Percentiles rank a stretch among this genome's conserved stretches.
Evolutionary conservation across 2,797 vertebrate genomes (phyloP).

Genomic region (Sebastes taczanowskii): DNA sequence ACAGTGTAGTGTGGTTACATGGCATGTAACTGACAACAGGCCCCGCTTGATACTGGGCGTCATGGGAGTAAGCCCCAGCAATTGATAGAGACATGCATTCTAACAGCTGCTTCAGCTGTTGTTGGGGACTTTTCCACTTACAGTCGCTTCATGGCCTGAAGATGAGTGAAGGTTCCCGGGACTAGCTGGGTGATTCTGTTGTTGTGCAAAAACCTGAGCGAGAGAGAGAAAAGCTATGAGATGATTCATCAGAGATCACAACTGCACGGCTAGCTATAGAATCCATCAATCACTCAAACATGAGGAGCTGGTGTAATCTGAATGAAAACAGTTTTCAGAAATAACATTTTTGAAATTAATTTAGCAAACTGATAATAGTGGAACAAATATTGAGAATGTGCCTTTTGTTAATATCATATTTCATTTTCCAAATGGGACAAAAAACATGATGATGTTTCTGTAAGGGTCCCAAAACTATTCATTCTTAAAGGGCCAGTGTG

Average conservation of each 20-base stretch:
- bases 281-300: background rate
- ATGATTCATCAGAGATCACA: background rate
- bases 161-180: conserved; percentile 92
- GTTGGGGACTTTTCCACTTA: conserved; percentile 82
- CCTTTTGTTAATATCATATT: conserved; percentile 24
- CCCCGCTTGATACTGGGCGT: conserved; percentile 7
- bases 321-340: background rate
- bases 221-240: conserved; percentile 1
- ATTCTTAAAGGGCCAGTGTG: background rate
- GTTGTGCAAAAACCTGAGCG: conserved; percentile 95
- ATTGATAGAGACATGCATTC: conserved; percentile 19
- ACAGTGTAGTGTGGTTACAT: conserved; percentile 3
- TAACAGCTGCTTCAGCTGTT: conserved; percentile 3
- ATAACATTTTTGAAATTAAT: background rate
- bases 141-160: conserved; percentile 97
- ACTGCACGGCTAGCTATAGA: background rate
- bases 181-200: conserved; percentile 95
- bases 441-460: conserved; percentile 36
- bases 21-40: conserved; percentile 23
- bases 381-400: background rate
- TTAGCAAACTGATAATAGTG: background rate
- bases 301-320: background rate
- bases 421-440: conserved; percentile 31
- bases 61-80: conserved; percentile 7
- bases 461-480: background rate